These are phyloP conservation scores for Brachymystax lenok DNA, from an alignment of 2,797 vertebrate species.

Conservation along the genomic window DNA sequence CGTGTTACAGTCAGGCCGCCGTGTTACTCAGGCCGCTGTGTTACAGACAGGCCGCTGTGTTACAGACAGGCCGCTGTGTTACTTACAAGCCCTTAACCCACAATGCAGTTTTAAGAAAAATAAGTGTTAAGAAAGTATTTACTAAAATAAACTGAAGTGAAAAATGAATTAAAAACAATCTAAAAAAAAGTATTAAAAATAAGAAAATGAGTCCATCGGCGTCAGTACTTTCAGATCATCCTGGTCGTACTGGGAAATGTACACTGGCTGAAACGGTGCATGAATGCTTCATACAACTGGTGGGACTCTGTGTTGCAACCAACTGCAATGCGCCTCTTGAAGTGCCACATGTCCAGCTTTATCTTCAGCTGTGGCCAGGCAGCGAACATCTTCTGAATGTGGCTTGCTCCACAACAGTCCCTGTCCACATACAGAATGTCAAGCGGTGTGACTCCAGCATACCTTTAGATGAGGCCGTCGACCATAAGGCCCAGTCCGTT, in stretches of 20 bases:
- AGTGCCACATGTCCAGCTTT: conserved; percentile 29
- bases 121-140: too few relatives aligned
- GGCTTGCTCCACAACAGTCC: conserved; percentile 12
- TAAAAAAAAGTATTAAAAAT: too few relatives aligned
- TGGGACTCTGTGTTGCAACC: conserved; percentile 21
- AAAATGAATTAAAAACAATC: too few relatives aligned
- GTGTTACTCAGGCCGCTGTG: too few relatives aligned
- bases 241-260: conserved; percentile 30
- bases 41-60: too few relatives aligned
- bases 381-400: neutral
- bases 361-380: conserved; percentile 28
- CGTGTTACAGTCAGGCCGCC: too few relatives aligned
- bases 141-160: too few relatives aligned
- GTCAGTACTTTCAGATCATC: neutral
- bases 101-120: too few relatives aligned
- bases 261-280: conserved; percentile 11
- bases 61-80: too few relatives aligned
- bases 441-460: conserved; percentile 7
- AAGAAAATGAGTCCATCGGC: too few relatives aligned
- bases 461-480: conserved; percentile 16
- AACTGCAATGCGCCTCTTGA: conserved; percentile 17
- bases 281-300: conserved; percentile 20
- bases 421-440: conserved; percentile 22
- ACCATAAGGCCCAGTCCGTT: too few relatives aligned
- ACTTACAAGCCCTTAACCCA: too few relatives aligned